Base-by-base conservation (phyloP, 2,888 invertebrate genomes). In the Sarcophaga subvicina region DNA sequence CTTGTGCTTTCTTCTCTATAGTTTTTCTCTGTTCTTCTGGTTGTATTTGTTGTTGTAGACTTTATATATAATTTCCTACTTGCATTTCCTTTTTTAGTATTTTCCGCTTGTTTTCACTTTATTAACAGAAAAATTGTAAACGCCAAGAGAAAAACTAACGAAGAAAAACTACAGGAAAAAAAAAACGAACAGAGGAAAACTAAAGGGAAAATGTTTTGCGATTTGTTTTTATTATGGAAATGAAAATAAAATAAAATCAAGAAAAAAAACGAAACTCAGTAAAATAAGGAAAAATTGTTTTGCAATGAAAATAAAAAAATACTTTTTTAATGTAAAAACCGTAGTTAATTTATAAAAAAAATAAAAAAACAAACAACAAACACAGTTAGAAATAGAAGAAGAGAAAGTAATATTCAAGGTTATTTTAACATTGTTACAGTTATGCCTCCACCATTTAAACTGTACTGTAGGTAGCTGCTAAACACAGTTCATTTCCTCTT, bases 81-180 rank as follows among this genome's bases (percentile, higher is more conserved):
- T 76, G 75, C 71, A 71, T 82, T 82, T 86, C 79, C 79, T 79
- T 71, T 37, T 37, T 83, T 76, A 76, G 70, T 73, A 37, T 79
- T 86, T 86, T 82, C 79, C 83, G 80, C 79, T 76, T 86, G 71
- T 80, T 86, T 86, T 80, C 79, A 72, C 79, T 81, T 62, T 76
- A 76, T 27, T 37, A 70, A 45, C 20, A 54, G 12, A 27, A 78
- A 76, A 47, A 8, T 59, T 37, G 37, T 37, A 37, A 37, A 37
- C 37, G 37, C 10, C 8, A 37, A 8, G 37, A 37, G 37, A 37
- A 10, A 37, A 8, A 37, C 37, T 37, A 2, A 10, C 37, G 8
- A 37, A 37, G 37, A 37, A 37, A 37, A 37, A 60, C 80, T 75
- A 71, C 27, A 70, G 8, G n/a, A n/a, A 1, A 22, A 59, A 66